These are phyloP conservation scores for Sphaerophoria rueppellii DNA, from an alignment of 2,888 invertebrate species.

Conservation along the genomic window DNA sequence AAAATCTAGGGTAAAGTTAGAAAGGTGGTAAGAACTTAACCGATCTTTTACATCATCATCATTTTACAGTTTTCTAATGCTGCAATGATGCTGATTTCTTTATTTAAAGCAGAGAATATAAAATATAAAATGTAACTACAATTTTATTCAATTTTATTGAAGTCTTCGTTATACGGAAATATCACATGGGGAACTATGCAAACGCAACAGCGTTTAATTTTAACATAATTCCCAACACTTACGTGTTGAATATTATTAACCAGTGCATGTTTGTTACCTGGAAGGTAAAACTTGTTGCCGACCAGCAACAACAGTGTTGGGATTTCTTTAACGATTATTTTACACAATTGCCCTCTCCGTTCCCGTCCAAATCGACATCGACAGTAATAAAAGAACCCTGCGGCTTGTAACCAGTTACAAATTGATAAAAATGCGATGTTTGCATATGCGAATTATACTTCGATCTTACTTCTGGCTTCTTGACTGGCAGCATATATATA, in stretches of 20 bases:
- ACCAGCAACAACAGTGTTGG: slow-evolving; percentile 39
- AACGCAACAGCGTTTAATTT: neutral
- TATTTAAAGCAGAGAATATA: no score
- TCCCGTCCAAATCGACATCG: neutral
- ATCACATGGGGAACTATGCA: neutral
- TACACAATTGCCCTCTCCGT: no score
- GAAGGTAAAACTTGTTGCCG: slow-evolving; percentile 50
- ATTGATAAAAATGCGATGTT: slow-evolving; percentile 73
- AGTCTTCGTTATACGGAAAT: no score
- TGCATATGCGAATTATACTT: slow-evolving; percentile 67
- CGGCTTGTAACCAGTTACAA: slow-evolving; percentile 66
- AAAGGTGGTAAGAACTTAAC: no score
- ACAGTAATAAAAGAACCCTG: slow-evolving; percentile 17
- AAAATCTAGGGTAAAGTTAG: no score
- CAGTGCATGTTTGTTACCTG: neutral
- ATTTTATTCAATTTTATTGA: no score
- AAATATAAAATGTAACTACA: no score
- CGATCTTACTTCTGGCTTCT: slow-evolving; percentile 61
- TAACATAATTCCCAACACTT: slow-evolving; percentile 44
- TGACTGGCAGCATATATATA: slow-evolving; percentile 36
- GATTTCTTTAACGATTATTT: neutral
- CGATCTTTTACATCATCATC: no score
- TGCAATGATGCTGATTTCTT: no score
- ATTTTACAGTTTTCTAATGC: no score
- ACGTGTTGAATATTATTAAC: slow-evolving; percentile 28